Conservation (phyloP, 2,113 vertebrate genomes). For the Prinia subflava region DNA sequence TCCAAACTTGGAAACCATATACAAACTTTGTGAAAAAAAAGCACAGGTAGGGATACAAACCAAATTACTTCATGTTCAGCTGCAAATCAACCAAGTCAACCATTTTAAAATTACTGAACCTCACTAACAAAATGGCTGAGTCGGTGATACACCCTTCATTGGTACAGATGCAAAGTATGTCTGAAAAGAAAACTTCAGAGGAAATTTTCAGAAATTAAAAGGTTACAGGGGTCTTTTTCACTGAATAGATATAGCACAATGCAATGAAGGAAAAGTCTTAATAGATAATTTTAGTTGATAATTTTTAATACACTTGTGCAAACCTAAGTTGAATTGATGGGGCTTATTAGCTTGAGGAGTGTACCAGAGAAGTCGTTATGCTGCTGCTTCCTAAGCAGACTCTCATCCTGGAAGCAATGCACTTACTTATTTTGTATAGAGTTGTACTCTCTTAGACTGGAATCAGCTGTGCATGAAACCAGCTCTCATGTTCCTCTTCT, state of each 20-base stretch:
- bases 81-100: not conserved
- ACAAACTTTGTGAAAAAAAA: slow-evolving; percentile 96
- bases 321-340: not conserved
- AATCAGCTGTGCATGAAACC: not conserved
- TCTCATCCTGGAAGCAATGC: not conserved
- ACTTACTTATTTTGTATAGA: not conserved
- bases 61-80: not conserved
- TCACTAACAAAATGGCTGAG: not conserved
- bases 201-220: not conserved
- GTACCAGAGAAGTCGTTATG: not conserved
- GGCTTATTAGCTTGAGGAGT: not conserved
- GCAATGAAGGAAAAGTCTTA: not conserved
- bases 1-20: slow-evolving; percentile 85
- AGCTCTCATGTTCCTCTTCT: not conserved
- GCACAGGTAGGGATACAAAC: slow-evolving; percentile 79
- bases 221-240: not conserved
- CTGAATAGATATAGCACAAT: not conserved
- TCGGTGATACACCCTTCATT: not conserved
- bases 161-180: not conserved
- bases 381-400: not conserved
- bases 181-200: not conserved
- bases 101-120: not conserved
- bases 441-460: not conserved
- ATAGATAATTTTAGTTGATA: not conserved
- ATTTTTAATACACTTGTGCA: not conserved